phyloP scores from a whole-genome alignment of 2,113 vertebrate species.

The Phrynocephalus versicolor region DNA sequence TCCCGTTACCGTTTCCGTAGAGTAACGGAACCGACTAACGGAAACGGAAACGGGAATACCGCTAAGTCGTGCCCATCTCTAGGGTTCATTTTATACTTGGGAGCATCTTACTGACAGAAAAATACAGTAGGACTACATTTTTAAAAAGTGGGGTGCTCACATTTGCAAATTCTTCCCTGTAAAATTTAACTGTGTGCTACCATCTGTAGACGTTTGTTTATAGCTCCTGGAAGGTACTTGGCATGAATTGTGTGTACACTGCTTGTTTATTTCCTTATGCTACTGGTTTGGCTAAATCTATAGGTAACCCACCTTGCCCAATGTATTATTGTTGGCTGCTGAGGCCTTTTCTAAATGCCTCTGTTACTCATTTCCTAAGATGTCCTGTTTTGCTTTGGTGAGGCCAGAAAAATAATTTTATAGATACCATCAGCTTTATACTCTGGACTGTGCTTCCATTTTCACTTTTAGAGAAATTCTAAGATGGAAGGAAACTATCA shows the following conservation, averaged over 20 bases:
- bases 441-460: not conserved
- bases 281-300: too few relatives aligned
- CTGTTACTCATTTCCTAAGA: not conserved
- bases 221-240: not conserved
- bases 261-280: too few relatives aligned
- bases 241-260: not conserved
- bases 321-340: not conserved
- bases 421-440: not conserved
- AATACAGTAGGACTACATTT: not conserved
- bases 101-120: too few relatives aligned
- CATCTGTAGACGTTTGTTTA: not conserved
- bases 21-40: too few relatives aligned
- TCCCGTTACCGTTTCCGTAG: too few relatives aligned
- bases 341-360: not conserved
- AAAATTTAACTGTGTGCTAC: not conserved
- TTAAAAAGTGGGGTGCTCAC: not conserved
- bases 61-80: too few relatives aligned
- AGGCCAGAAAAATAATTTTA: not conserved
- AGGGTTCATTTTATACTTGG: too few relatives aligned
- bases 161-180: not conserved
- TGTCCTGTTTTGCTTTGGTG: not conserved
- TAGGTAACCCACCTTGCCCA: not conserved
- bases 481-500: not conserved
- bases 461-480: not conserved
- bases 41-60: too few relatives aligned